These are phyloP conservation scores for Synanthedon tipuliformis DNA, from an alignment of 2,888 invertebrate species.

Conservation along the genomic window DNA sequence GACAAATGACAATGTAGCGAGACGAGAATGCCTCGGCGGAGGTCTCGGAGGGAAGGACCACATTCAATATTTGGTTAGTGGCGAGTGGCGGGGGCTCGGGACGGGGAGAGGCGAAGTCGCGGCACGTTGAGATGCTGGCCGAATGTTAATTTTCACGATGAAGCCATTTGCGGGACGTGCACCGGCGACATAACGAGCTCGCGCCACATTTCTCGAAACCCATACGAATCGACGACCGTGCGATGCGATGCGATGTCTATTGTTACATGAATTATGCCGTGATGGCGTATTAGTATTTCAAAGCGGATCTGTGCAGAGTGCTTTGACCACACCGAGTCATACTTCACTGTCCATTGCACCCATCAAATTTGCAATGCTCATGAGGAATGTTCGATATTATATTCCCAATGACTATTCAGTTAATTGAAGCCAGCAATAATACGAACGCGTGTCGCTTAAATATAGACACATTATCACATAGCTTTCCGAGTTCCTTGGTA, in stretches of 20 bases:
- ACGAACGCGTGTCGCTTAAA: too few relatives aligned
- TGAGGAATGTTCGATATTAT: not conserved
- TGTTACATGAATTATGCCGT: constrained; percentile 50
- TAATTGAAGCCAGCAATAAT: too few relatives aligned
- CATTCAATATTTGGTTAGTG: constrained; percentile 54
- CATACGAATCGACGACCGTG: constrained; percentile 37
- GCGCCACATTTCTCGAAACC: constrained; percentile 49
- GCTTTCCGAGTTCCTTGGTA: constrained; percentile 9
- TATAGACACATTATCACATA: too few relatives aligned
- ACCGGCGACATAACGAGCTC: constrained; percentile 41
- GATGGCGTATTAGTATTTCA: constrained; percentile 24
- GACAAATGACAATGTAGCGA: constrained; percentile 14
- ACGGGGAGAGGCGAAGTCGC: constrained; percentile 12
- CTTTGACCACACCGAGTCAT: constrained; percentile 17
- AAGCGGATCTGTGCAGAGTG: constrained; percentile 6
- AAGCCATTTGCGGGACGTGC: constrained; percentile 60
- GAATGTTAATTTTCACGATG: constrained; percentile 65
- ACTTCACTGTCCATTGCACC: constrained; percentile 11
- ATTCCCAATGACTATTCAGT: too few relatives aligned
- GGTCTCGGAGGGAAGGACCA: constrained; percentile 30
- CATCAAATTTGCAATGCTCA: constrained; percentile 1
- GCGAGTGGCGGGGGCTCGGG: constrained; percentile 12
- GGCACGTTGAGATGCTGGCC: constrained; percentile 37
- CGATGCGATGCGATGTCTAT: constrained; percentile 30
- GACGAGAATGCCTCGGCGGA: constrained; percentile 49